phyloP scores from a whole-genome alignment of 1,140 invertebrate species.

The Ceratoteleas bidentatus region DNA sequence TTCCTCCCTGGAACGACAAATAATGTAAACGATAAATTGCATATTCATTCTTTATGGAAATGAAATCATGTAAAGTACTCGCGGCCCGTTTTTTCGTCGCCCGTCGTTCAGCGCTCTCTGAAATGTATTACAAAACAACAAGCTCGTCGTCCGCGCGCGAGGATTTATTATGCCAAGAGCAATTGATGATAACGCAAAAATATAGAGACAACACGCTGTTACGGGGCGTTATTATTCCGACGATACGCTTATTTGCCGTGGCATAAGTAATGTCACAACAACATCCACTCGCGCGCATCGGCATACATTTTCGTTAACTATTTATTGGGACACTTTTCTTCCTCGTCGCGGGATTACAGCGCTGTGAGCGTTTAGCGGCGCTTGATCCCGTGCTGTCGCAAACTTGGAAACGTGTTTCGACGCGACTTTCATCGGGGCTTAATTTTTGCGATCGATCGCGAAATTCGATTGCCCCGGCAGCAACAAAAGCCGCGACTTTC shows the following conservation, averaged over 20 bases:
- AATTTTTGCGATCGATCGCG: too few relatives aligned
- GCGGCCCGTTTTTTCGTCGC: neutral
- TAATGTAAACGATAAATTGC: neutral
- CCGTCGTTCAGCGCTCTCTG: neutral
- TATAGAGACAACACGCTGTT: conserved; percentile 10
- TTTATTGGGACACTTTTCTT: neutral
- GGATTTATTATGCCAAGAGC: conserved; percentile 23
- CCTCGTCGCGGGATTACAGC: too few relatives aligned
- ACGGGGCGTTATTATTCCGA: conserved; percentile 19
- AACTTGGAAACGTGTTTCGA: too few relatives aligned
- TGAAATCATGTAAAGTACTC: conserved; percentile 4
- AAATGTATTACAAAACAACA: conserved; percentile 9
- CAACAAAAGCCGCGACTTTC: too few relatives aligned
- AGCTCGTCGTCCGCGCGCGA: conserved; percentile 2
- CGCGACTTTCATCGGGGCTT: too few relatives aligned
- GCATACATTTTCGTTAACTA: neutral
- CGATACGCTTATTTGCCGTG: conserved; percentile 1
- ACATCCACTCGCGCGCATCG: neutral
- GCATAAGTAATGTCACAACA: conserved; percentile 1
- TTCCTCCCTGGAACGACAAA: neutral
- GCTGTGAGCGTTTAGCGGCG: too few relatives aligned
- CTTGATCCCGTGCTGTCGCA: too few relatives aligned
- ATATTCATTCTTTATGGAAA: conserved; percentile 2
- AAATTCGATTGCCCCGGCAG: too few relatives aligned
- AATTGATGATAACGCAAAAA: conserved; percentile 27